Conservation (phyloP, 2,113 vertebrate genomes). For the Toxostoma redivivum region DNA sequence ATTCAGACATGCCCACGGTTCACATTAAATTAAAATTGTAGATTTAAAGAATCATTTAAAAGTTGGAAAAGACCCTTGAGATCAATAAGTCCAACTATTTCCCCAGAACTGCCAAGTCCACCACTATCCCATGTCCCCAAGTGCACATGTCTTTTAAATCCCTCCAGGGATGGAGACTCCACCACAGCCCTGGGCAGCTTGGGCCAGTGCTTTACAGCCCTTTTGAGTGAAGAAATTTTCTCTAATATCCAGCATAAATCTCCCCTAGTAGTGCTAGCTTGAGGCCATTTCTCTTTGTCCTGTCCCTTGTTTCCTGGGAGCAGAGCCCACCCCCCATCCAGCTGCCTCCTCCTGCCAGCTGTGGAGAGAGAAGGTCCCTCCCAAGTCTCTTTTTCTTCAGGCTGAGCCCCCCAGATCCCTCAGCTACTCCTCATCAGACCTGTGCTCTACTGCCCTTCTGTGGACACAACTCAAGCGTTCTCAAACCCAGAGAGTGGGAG, state of each 20-base stretch:
- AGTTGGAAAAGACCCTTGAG: not conserved
- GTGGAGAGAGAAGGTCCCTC: not conserved
- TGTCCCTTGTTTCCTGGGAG: not conserved
- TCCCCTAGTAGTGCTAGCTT: not conserved
- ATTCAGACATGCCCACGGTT: fast-evolving
- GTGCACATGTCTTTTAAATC: not conserved
- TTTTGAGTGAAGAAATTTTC: not conserved
- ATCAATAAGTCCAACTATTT: not conserved
- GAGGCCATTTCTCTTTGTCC: not conserved
- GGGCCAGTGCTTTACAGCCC: not conserved
- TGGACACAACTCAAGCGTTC: not conserved
- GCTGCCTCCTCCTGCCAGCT: not conserved
- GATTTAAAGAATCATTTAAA: not conserved
- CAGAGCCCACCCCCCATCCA: not conserved
- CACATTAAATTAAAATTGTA: not conserved
- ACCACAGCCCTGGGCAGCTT: not conserved
- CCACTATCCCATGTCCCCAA: not conserved
- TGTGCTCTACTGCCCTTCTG: not conserved
- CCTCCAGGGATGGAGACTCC: not conserved
- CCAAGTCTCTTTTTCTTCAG: not conserved
- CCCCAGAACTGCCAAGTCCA: not conserved
- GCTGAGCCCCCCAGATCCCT: not conserved
- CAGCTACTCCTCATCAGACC: not conserved
- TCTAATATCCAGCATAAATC: not conserved
- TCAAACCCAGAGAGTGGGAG: not conserved